Evolutionary conservation across 2,888 invertebrate genomes (phyloP).

Genomic region (Amorpha juglandis): DNA sequence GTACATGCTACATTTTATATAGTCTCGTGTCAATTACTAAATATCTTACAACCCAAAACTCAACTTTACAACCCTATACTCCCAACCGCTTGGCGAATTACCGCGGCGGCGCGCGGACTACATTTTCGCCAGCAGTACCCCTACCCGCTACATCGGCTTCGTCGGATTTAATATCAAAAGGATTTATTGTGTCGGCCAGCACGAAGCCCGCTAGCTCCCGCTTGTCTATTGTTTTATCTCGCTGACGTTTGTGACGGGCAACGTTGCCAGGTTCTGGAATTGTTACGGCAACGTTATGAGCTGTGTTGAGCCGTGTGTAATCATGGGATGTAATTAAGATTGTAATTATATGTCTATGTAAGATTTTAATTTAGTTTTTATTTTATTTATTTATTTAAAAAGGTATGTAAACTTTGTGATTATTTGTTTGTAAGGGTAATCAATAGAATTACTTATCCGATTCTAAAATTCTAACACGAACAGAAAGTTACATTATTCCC

Average conservation of each 20-base stretch:
- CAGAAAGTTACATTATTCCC: no score
- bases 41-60: neutral
- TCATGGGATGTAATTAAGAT: no score
- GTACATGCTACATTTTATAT: no score
- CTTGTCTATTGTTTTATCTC: conserved; percentile 37
- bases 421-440: no score
- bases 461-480: no score
- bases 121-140: conserved; percentile 39
- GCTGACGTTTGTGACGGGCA: conserved; percentile 32
- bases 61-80: neutral
- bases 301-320: neutral
- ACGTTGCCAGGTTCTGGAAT: conserved; percentile 9
- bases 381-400: no score
- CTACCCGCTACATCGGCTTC: conserved; percentile 37
- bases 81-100: neutral
- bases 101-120: conserved; percentile 36
- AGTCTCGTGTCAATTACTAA: no score
- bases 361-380: no score
- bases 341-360: neutral
- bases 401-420: no score
- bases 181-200: conserved; percentile 44
- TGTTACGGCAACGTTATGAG: neutral
- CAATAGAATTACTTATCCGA: no score
- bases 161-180: conserved; percentile 45
- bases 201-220: conserved; percentile 31